Evolutionary conservation across 2,888 invertebrate species (phyloP).

Genomic region (Megastigmus dorsalis): DNA sequence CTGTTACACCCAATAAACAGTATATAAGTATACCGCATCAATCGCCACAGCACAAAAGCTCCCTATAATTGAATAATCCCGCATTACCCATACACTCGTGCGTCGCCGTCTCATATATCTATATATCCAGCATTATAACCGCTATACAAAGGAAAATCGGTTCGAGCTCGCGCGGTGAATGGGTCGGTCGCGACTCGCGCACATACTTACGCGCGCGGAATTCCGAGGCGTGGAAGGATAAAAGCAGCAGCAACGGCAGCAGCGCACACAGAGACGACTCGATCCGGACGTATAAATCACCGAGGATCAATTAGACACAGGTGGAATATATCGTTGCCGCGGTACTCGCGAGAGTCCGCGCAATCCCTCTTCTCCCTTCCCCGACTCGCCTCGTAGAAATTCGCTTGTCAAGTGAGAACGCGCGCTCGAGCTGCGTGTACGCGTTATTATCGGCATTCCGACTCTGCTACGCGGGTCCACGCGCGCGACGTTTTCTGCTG

Average conservation of each 20-base stretch:
- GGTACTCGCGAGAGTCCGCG: slow-evolving; percentile 61
- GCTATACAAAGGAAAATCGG: slow-evolving; percentile 21
- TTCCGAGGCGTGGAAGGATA: slow-evolving; percentile 25
- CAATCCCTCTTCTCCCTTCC: slow-evolving; percentile 15
- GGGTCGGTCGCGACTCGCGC: too few species aligned
- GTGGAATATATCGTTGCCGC: slow-evolving; percentile 57
- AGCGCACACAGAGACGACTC: slow-evolving; percentile 16
- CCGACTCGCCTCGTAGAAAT: slow-evolving; percentile 15
- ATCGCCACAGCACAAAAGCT: slow-evolving; percentile 7
- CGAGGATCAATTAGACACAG: slow-evolving; percentile 70
- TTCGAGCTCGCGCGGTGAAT: too few species aligned
- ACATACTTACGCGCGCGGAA: slow-evolving; percentile 18
- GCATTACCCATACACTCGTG: background rate
- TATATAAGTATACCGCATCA: slow-evolving; percentile 49
- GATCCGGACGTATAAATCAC: slow-evolving; percentile 66
- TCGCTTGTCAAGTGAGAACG: slow-evolving; percentile 12
- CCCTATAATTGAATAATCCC: slow-evolving; percentile 27
- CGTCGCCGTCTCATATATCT: too few species aligned
- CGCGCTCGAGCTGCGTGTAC: too few species aligned
- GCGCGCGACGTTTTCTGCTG: too few species aligned
- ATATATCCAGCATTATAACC: too few species aligned
- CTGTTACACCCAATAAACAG: too few species aligned
- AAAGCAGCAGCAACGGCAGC: too few species aligned
- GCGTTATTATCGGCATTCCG: too few species aligned
- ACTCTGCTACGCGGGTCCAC: too few species aligned